Conservation (phyloP, 1,140 invertebrate genomes). For the Achatina immaculata region DNA sequence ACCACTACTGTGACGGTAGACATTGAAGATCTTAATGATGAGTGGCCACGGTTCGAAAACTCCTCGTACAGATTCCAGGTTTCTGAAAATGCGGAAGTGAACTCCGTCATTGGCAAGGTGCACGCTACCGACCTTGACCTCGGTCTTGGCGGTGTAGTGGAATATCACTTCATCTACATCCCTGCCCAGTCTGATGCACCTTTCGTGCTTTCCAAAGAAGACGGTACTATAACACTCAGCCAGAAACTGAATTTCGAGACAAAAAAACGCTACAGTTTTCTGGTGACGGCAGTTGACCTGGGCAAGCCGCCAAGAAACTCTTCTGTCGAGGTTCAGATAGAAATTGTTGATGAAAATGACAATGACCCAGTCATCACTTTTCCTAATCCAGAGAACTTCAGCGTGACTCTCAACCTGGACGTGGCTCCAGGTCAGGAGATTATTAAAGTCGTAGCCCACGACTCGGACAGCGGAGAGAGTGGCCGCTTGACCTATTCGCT, state of each 20-base stretch:
- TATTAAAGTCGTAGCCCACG: conserved; percentile 48
- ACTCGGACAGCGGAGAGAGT: conserved; percentile 51
- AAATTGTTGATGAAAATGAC: conserved; percentile 82
- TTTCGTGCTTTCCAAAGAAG: conserved; percentile 22
- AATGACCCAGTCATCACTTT: conserved; percentile 55
- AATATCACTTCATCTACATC: conserved; percentile 82
- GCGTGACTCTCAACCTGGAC: conserved; percentile 44
- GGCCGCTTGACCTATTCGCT: conserved; percentile 50
- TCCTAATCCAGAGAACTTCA: conserved; percentile 48
- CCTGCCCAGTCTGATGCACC: conserved; percentile 9
- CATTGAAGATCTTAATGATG: conserved; percentile 93
- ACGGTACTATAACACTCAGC: conserved; percentile 85
- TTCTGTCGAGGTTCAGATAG: conserved; percentile 80
- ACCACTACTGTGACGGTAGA: conserved; percentile 82
- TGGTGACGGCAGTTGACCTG: conserved; percentile 82
- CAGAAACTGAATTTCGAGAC: conserved; percentile 90
- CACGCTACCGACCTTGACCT: conserved; percentile 91
- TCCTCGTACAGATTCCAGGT: conserved; percentile 83
- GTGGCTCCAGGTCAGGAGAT: conserved; percentile 43
- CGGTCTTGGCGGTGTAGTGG: conserved; percentile 89
- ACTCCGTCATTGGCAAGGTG: conserved; percentile 87
- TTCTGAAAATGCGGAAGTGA: conserved; percentile 84
- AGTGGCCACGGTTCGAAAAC: conserved; percentile 87
- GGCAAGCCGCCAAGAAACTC: conserved; percentile 77
- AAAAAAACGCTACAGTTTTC: conserved; percentile 87